Conservation (phyloP, 2,888 invertebrate genomes). For the Platycheirus rosarum region DNA sequence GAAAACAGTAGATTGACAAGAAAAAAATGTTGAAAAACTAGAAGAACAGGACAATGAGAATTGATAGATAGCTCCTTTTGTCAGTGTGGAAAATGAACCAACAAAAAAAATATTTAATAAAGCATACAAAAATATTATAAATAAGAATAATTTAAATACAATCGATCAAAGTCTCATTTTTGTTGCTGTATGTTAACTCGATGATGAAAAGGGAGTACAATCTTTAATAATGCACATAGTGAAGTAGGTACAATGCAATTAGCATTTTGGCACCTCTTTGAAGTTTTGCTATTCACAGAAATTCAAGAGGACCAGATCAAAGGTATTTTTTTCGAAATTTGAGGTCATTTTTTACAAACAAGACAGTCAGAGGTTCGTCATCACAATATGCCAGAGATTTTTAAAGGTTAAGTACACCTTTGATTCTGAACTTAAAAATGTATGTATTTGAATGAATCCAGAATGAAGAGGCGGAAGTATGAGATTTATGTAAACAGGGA, state of each 20-base stretch:
- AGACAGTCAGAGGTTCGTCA: conserved; percentile 47
- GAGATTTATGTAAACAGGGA: conserved; percentile 20
- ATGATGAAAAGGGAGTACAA: conserved; percentile 47
- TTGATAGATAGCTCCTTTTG: conserved; percentile 55
- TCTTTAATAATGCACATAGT: conserved; percentile 43
- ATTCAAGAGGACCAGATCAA: conserved; percentile 58
- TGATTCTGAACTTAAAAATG: not conserved
- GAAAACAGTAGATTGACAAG: conserved; percentile 32
- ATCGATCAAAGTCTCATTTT: conserved; percentile 72
- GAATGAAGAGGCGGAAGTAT: too few species aligned
- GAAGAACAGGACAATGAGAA: conserved; percentile 58
- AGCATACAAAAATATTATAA: conserved; percentile 60
- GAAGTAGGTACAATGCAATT: conserved; percentile 69
- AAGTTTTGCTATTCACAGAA: conserved; percentile 25
- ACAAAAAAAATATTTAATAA: conserved; percentile 19
- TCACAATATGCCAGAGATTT: conserved; percentile 8
- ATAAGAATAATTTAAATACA: conserved; percentile 70
- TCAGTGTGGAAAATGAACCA: conserved; percentile 12
- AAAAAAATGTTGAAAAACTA: conserved; percentile 63
- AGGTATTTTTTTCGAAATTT: conserved; percentile 61
- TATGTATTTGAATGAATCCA: too few species aligned
- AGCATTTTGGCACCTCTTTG: conserved; percentile 69
- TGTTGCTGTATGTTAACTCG: conserved; percentile 13
- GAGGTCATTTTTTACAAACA: conserved; percentile 48
- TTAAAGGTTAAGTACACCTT: conserved; percentile 28